phyloP scores from a whole-genome alignment of 2,797 vertebrate species.

The Babyrousa celebensis region DNA sequence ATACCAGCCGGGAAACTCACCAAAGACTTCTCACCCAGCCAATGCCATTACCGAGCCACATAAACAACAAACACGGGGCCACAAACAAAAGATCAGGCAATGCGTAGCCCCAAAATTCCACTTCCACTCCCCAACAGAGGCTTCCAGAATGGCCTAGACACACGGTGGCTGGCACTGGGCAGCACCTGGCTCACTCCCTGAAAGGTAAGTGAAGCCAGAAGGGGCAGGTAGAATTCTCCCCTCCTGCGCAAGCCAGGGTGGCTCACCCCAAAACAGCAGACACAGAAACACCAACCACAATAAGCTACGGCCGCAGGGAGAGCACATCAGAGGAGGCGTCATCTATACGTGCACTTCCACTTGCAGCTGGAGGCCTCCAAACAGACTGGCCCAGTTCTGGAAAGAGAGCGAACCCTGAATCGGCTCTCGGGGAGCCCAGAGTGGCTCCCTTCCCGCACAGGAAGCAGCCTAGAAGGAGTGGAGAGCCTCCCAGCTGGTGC shows the following conservation, averaged over 20 bases:
- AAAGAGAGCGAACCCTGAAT: not conserved
- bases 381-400: not conserved
- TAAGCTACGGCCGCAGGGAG: accelerated
- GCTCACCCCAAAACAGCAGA: not conserved
- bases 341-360: not conserved
- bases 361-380: not conserved
- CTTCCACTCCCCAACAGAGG: not conserved
- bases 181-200: not conserved
- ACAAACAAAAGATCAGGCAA: not conserved
- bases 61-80: accelerated
- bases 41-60: not conserved
- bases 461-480: not conserved
- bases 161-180: not conserved
- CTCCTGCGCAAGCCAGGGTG: too few relatives aligned
- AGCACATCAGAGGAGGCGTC: not conserved
- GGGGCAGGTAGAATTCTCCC: not conserved
- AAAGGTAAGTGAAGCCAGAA: not conserved
- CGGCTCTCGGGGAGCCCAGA: not conserved
- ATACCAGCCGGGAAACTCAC: not conserved
- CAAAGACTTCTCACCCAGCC: not conserved
- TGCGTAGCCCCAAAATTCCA: not conserved
- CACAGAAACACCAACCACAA: not conserved
- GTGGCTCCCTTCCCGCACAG: not conserved
- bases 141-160: not conserved
- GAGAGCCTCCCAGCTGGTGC: not conserved